Conservation (phyloP, 2,113 vertebrate genomes). For the Macquaria australasica region DNA sequence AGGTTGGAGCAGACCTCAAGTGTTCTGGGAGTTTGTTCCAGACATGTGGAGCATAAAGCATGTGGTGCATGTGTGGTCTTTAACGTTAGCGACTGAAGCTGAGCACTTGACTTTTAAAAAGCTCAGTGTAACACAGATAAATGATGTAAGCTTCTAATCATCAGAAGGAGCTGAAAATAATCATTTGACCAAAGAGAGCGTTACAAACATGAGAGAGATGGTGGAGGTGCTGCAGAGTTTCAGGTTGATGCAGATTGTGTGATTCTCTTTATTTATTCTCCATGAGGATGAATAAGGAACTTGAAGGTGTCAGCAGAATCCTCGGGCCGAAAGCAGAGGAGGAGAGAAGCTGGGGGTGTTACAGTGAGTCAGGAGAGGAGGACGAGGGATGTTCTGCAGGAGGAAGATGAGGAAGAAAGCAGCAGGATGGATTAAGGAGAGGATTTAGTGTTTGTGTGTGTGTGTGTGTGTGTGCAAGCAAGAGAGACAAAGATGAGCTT, state of each 20-base stretch:
- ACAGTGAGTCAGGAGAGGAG: constrained; percentile 15
- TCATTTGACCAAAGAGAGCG: too few relatives aligned
- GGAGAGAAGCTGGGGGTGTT: constrained; percentile 8
- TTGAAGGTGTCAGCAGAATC: constrained; percentile 36
- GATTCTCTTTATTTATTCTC: constrained; percentile 9
- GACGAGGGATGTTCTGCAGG: constrained; percentile 33
- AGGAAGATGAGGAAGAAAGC: constrained; percentile 5
- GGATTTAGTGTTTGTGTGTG: constrained; percentile 27
- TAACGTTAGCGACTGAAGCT: neutral
- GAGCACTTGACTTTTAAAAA: neutral
- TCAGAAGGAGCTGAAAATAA: neutral
- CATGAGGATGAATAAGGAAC: neutral
- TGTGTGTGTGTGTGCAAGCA: neutral
- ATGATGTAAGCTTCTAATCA: neutral
- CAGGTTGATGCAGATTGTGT: neutral
- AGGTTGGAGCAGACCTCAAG: neutral
- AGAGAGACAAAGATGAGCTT: constrained; percentile 11
- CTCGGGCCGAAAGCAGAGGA: neutral
- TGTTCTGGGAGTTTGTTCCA: neutral
- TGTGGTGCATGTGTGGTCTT: neutral
- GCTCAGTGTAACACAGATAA: neutral
- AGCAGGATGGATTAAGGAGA: constrained; percentile 53
- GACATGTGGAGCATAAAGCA: neutral
- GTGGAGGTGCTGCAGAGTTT: neutral
- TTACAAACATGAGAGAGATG: too few relatives aligned